phyloP scores from a whole-genome alignment of 2,888 invertebrate genomes.

The Caenorhabditis panamensis region DNA sequence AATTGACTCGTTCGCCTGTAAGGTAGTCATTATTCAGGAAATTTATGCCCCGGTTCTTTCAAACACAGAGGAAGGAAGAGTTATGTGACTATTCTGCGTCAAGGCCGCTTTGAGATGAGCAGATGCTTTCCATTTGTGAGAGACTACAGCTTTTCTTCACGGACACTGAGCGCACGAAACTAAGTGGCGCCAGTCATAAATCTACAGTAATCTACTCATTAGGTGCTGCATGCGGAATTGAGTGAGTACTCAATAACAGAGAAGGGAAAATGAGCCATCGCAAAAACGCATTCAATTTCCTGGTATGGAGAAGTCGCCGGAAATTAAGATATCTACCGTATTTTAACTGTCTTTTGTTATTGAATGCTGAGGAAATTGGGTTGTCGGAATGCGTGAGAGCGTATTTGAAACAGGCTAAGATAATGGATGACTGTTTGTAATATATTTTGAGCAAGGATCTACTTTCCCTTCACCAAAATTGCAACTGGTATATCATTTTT shows the following conservation, averaged over 20 bases:
- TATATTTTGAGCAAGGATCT: too few species aligned
- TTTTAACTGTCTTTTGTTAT: neutral
- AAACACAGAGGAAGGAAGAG: neutral
- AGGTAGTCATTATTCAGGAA: neutral
- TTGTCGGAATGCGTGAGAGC: neutral
- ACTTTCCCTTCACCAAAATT: too few species aligned
- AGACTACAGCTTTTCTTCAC: too few species aligned
- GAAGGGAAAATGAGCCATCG: neutral
- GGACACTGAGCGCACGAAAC: conserved; percentile 1
- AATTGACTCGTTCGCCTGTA: conserved; percentile 75
- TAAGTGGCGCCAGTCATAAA: conserved; percentile 6
- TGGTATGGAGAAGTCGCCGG: neutral
- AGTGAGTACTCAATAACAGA: neutral
- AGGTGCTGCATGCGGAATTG: neutral
- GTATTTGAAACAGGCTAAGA: too few species aligned
- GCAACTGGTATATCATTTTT: too few species aligned
- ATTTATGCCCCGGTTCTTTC: neutral
- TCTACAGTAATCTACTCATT: conserved; percentile 25
- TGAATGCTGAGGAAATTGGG: conserved; percentile 2
- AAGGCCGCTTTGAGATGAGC: conserved; percentile 6
- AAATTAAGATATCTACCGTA: conserved; percentile 3
- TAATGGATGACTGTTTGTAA: too few species aligned
- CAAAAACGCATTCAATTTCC: conserved; percentile 13
- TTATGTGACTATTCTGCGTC: neutral
- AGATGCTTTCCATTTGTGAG: neutral